phyloP scores from a whole-genome alignment of 2,113 vertebrate species.

The Ammospiza caudacuta region DNA sequence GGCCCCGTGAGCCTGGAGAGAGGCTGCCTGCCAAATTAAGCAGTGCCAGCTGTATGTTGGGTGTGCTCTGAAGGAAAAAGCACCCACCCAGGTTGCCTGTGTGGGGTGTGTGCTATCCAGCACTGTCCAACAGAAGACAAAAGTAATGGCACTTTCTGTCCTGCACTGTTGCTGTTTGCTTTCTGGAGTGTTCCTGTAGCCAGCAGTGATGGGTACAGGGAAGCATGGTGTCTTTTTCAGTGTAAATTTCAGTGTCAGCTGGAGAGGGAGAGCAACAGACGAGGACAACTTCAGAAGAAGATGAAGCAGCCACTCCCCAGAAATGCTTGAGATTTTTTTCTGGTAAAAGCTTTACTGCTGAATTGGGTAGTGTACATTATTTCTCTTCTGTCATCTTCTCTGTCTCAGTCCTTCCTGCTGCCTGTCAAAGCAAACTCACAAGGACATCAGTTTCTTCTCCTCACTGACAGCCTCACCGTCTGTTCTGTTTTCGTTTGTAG shows the following conservation, averaged over 20 bases:
- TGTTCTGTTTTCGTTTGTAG: neutral
- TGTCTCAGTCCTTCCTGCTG: neutral
- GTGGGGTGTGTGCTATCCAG: neutral
- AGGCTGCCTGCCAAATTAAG: neutral
- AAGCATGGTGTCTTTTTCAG: neutral
- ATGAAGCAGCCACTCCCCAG: neutral
- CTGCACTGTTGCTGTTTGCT: neutral
- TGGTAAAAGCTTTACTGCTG: neutral
- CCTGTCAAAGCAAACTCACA: neutral
- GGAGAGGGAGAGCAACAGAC: neutral
- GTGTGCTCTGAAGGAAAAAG: constrained; percentile 1
- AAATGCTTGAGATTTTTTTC: neutral
- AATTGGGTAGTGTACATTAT: neutral
- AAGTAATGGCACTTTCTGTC: neutral
- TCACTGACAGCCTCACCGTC: neutral
- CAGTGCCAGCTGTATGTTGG: neutral
- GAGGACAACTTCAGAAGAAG: neutral
- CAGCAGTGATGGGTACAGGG: neutral
- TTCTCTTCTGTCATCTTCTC: neutral
- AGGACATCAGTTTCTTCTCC: neutral
- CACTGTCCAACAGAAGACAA: neutral
- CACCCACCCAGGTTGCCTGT: constrained; percentile 27
- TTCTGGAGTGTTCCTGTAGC: neutral
- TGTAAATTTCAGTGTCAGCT: neutral
- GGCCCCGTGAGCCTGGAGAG: neutral